Conservation (phyloP, 1,140 invertebrate genomes). For the Zaprionus kolodkinae region DNA sequence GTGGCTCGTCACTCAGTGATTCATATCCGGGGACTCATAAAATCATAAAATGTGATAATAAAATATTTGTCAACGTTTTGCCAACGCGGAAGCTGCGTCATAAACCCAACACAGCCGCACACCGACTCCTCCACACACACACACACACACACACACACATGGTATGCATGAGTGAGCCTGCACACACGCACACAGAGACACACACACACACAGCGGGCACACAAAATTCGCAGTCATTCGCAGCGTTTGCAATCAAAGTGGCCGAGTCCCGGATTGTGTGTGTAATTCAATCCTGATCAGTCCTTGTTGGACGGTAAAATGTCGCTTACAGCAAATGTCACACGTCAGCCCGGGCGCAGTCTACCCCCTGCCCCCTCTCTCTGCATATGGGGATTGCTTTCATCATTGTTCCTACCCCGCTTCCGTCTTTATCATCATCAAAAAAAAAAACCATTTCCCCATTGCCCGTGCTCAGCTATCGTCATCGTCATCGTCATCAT, state of each 20-base stretch:
- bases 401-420: slow-evolving; percentile 44
- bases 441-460: slow-evolving; percentile 17
- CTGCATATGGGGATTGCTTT: slow-evolving; percentile 59
- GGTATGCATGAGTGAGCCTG: neutral
- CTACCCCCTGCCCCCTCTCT: neutral
- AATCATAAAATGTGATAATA: slow-evolving; percentile 82
- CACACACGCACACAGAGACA: slow-evolving; percentile 14
- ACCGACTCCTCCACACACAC: slow-evolving; percentile 7
- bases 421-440: slow-evolving; percentile 9
- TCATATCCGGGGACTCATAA: slow-evolving; percentile 82
- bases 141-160: slow-evolving; percentile 14
- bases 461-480: slow-evolving; percentile 40
- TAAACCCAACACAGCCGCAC: slow-evolving; percentile 24
- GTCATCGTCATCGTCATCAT: slow-evolving; percentile 40
- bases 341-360: slow-evolving; percentile 58
- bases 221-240: slow-evolving; percentile 55
- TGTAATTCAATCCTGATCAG: slow-evolving; percentile 83
- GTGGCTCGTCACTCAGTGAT: slow-evolving; percentile 71
- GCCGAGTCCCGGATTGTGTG: slow-evolving; percentile 78
- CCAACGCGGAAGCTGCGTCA: slow-evolving; percentile 47
- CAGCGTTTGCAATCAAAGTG: slow-evolving; percentile 76
- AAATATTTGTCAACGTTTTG: slow-evolving; percentile 81
- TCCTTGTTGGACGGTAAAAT: slow-evolving; percentile 68
- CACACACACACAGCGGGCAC: slow-evolving; percentile 10
- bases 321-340: slow-evolving; percentile 80